A percentile compares a stretch with the other conserved stretches of the same genome.
Conservation (phyloP, 2,797 vertebrate species). For the Trachurus trachurus region DNA sequence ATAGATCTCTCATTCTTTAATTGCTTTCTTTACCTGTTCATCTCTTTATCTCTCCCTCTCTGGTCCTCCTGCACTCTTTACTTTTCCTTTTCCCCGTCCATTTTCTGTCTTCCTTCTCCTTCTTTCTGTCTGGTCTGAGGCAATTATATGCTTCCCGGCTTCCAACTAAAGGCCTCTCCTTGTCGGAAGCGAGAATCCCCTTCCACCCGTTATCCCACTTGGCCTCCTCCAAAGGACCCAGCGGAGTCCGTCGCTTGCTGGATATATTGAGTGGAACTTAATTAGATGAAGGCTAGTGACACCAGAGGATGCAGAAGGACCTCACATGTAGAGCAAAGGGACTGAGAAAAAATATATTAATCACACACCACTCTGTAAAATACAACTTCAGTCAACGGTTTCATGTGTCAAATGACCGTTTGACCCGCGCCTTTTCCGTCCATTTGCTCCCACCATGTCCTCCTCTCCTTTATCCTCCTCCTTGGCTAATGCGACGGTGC, state of each 20-base stretch:
- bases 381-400: constrained; percentile 9
- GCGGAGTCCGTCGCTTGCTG: constrained; percentile 35
- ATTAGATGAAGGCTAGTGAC: constrained; percentile 55
- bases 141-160: constrained; percentile 66
- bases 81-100: constrained; percentile 1
- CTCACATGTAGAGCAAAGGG: constrained; percentile 23
- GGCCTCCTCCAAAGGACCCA: constrained; percentile 44
- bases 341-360: constrained; percentile 24
- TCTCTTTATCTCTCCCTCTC: constrained; percentile 11
- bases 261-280: constrained; percentile 57
- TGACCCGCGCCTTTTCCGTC: constrained; percentile 15
- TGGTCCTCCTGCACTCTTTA: neutral
- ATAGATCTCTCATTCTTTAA: constrained; percentile 39
- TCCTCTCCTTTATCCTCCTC: constrained; percentile 23
- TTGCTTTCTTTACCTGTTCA: constrained; percentile 20
- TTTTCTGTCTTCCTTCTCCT: constrained; percentile 9
- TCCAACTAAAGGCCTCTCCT: constrained; percentile 41
- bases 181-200: constrained; percentile 10
- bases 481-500: constrained; percentile 28
- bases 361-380: constrained; percentile 16
- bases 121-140: constrained; percentile 32
- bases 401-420: neutral
- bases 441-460: constrained; percentile 3
- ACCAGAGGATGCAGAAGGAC: constrained; percentile 29
- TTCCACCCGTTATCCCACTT: constrained; percentile 28